Base-by-base conservation (phyloP, 1,140 invertebrate species). In the Nasonia giraulti region DNA sequence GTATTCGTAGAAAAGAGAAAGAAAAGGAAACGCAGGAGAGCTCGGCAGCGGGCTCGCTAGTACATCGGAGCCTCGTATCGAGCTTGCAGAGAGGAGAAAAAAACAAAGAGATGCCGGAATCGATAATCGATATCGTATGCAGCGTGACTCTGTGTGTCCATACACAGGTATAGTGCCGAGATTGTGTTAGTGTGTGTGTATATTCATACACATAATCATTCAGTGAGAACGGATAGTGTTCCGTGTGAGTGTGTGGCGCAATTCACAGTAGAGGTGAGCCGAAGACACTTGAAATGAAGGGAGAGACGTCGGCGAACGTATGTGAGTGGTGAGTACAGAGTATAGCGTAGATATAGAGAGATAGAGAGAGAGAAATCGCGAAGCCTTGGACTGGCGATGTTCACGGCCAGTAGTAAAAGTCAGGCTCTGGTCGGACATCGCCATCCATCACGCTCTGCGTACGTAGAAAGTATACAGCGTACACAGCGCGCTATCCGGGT, bases 361-460 rank as follows among this genome's bases (percentile, higher is more conserved):
- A 20, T n/a, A 79, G 47, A 79, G 20, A 20, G 20, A 20, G 77
- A 33, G 12, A 78, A 3, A 23, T 37, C 8, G 47, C 3, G 75
- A 50, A 77, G 47, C 33, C 3, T 79, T 79, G 2, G 33, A 11
- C 6, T 7, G 23, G 5, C n/a, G n/a, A 47, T 31, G 37, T 47
- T 31, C 27, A 8, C 1, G 27, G n/a, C 31, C 10, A 78, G 82
- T 83, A 83, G 75, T 78, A n/a, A 71, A 33, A 47, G 75, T 78
- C 62, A 40, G 5, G 20, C n/a, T 83, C 20, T 14, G 44, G 40
- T 71, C 74, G 47, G 82, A 69, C 82, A n/a, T 68, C 20, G n/a
- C 0, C n/a, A 40, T 75, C 73, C 8, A 33, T 33, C 68, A 27
- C 68, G 23, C 23, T 27, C 27, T 23, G 8, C 17, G n/a, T 69